Base-by-base conservation (phyloP, 1,140 invertebrate species). In the Portunus trituberculatus region DNA sequence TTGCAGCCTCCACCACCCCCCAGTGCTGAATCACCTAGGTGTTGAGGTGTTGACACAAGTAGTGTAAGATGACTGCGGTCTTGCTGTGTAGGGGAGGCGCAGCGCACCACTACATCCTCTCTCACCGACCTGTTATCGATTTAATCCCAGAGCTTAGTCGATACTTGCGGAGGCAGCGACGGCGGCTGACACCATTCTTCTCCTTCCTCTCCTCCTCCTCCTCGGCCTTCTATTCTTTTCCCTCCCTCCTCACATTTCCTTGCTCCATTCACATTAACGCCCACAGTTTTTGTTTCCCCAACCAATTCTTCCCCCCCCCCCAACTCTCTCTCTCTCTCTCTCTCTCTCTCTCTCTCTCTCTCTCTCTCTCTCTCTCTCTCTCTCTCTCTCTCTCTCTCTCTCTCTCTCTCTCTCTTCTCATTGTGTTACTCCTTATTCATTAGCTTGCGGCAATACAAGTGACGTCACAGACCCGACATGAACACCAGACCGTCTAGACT, bases 81-180 rank as follows among this genome's bases (percentile, higher is more conserved):
- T 76, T 8, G 67, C 20, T 20, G n/a, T 12, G 46, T 12, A n/a
- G 46, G 89, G 28, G 89, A 59, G 16, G 89, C 10, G 48, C 39
- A 29, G 89, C 39, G 45, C 28, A 46, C 10, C 46, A 20, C 89
- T n/a, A 29, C 89, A n/a, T 48, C 90, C 48, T 59, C 45, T n/a
- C 90, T 8, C 67, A 20, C 28, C 89, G 45, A 52, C 52, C 89
- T 91, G n/a, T 28, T 92, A 92, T 92, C 67, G 91, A 92, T 92
- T 83, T 92, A 82, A 92, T 92, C 76, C 59, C 14, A 10, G 76
- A 82, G 67, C 67, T 45, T 31, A 92, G 59, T 92, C 91, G 59
- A 92, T 92, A 92, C 48, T 29, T 83, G 91, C 67, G 91, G 91
- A 82, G 67, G 91, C 10, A 29, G n/a, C 59, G 67, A 25, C 91